phyloP scores from a whole-genome alignment of 2,888 invertebrate genomes.

The Eurytoma californica region DNA sequence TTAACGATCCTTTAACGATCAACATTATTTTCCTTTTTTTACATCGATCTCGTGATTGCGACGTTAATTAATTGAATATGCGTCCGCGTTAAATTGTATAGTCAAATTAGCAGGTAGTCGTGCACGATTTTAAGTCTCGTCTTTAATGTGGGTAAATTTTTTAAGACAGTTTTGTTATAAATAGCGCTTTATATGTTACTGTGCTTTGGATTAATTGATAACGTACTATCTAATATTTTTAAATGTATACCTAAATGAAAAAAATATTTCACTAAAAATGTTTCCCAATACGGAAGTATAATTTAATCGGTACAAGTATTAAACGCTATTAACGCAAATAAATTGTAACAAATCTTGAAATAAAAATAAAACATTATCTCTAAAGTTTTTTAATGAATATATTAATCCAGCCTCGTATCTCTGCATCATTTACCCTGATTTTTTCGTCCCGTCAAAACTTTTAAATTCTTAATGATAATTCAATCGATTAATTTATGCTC shows the following conservation, averaged over 20 bases:
- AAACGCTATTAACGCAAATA: not conserved
- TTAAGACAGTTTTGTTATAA: constrained; percentile 1
- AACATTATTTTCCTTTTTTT: constrained; percentile 52
- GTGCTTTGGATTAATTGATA: not conserved
- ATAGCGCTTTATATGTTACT: constrained; percentile 1
- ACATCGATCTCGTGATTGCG: constrained; percentile 55
- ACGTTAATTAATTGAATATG: constrained; percentile 59
- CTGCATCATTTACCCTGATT: not conserved
- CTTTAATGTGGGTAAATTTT: not conserved
- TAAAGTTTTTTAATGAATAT: constrained; percentile 4
- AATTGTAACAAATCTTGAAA: not conserved
- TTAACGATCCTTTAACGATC: not conserved
- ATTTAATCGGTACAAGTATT: no score
- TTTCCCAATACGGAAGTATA: no score
- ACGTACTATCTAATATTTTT: not conserved
- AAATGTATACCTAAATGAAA: no score
- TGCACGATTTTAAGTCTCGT: not conserved
- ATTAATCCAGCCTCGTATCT: not conserved
- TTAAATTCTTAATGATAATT: constrained; percentile 5
- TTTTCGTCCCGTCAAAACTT: not conserved
- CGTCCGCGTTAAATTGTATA: constrained; percentile 51
- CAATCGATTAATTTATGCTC: constrained; percentile 14
- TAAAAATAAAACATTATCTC: constrained; percentile 5
- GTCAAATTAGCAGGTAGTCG: constrained; percentile 59
- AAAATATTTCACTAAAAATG: no score